Base-by-base conservation (phyloP, 2,113 vertebrate species). In the Macroglossus sobrinus region DNA sequence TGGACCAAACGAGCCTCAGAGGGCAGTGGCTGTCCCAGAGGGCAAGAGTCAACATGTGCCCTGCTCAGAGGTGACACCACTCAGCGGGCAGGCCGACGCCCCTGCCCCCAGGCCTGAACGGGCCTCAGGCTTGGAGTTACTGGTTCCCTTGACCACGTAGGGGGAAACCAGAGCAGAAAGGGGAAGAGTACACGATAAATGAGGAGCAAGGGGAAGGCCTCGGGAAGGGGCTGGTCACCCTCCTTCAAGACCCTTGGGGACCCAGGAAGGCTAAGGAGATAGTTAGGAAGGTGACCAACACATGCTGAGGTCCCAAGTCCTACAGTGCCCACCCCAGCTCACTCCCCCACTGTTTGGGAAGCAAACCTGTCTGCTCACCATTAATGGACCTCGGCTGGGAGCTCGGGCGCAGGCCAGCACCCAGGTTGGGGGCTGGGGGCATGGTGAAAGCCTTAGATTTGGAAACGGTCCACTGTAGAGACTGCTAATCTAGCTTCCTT, bases 31-130 rank as follows among this genome's bases (percentile, higher is more conserved):
- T 79, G 55, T 15, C 38, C 55, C 47, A 18, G n/a, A 30, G 18
- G 35, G 26, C 30, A 12, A n/a, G 80, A 28, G 47, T 21, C 3
- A 9, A 10, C 10, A 7, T 0, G 21, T 1, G 6, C 33, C 28
- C 10, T 63, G 21, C 35, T 3, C 0, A 3, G 18, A 59, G 21
- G 24, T 50, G 50, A 11, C 15, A 0, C 33, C 68, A 15, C 76
- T 33, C 38, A 0, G 0, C 1, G 72, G 64, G 26, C 16, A 50
- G 50, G 76, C 35, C 3, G 2, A 30, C 1, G 33, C 28, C 30
- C 91, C 78, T 38, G 38, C 16, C 35, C 21, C 16, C 3, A 55
- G 82, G 45, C 40, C 24, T 12, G 0, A 47, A 22, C 3, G 28
- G 89, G 68, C 5, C 4, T 47, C 61, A 5, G 66, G 50, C 35